Evolutionary conservation across 2,797 vertebrate species (phyloP), one percentile per base, ranked within the genome.

Genomic region (Schizopygopsis malacanthus): DNA sequence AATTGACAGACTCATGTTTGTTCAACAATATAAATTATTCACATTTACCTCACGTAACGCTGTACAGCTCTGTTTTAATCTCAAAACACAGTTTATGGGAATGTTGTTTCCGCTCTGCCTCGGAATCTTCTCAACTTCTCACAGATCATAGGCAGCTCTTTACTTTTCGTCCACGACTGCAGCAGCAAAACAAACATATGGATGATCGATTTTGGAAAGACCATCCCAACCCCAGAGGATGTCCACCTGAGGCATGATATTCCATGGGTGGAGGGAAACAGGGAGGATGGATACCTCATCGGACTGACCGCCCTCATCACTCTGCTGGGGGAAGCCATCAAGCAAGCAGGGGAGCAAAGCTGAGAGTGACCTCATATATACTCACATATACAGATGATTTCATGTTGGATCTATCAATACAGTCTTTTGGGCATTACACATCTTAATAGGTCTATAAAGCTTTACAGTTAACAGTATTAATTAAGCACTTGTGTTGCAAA

Each of bases 201-300:
- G 97, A 98, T 98, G 97, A 98, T 98, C n/a, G 97, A 98, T 93
- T 98, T 98, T 59, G 97, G 96, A 73, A 98, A 98, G 92, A 98
- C 97, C 0, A 93, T 93, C 0, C 94, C 95, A 0, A 83, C 93
- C 28, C 94, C 95, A 0, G 90, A 93, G 13, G 87, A 89, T 1
- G 84, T 87, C 22, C 90, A 88, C 0, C 91, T 98, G 52, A 92
- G 83, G 43, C 97, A 98, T 86, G 89, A 96, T 3, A 82, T 96
- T 85, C 94, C 94, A 4, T 98, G 97, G 97, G 85, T 88, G 0
- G 95, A 95, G 69, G 97, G 97, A 8, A 98, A 92, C 92, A 94
- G 92, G 20, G 97, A 98, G 84, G 97, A 98, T 0, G 97, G 97
- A 39, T 98, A 97, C 88, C 94, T 98, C 75, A 94, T 96, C 1